Evolutionary conservation across 2,888 invertebrate genomes (phyloP), one percentile per base, ranked within the genome.

Genomic region (Drosophila cognata): DNA sequence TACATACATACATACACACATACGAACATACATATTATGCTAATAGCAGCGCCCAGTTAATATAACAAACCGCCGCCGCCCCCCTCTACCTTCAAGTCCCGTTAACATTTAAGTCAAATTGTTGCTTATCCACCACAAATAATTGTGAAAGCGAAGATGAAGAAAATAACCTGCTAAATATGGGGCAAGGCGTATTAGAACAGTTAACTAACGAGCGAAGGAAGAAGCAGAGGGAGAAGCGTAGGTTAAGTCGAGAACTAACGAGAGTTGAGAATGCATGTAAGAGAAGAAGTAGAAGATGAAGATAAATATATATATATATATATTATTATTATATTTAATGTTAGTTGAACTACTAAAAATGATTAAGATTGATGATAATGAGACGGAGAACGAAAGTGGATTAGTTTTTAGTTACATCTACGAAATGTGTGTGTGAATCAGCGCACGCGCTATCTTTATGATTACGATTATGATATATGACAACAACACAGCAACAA

Each of bases 271-370:
- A 38, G 50, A 55, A 46, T 43, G 58, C 53, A 59, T 7, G 38
- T 25, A 64, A 13, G 64, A 64, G 69, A 58, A 66, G 43, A 71
- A 55, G 50, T 73, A 72, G 55, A 73, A 51, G 33, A 68, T 38
- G 35, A 65, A 60, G 28, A 56, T 53, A 59, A 60, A 43, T 33
- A 74, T 59, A 56, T 65, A 60, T 71, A 62, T 65, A 62, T 73
- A 77, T 75, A 41, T 71, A 85, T 63, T 57, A 62, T 41, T 69
- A 81, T 76, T 88, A 89, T 84, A 88, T 84, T 89, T 85, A 85
- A 85, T 87, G 89, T 84, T 85, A 85, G 84, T 89, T 85, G 89
- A 84, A 84, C 84, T 88, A 84, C 84, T 86, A 86, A 84, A 83
- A 74, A 60, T 74, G 61, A 71, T 74, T 74, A 79, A 72, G 69